Evolutionary conservation across 2,888 invertebrate species (phyloP), one percentile per base, ranked within the genome.

Genomic region (Synergus gifuensis): DNA sequence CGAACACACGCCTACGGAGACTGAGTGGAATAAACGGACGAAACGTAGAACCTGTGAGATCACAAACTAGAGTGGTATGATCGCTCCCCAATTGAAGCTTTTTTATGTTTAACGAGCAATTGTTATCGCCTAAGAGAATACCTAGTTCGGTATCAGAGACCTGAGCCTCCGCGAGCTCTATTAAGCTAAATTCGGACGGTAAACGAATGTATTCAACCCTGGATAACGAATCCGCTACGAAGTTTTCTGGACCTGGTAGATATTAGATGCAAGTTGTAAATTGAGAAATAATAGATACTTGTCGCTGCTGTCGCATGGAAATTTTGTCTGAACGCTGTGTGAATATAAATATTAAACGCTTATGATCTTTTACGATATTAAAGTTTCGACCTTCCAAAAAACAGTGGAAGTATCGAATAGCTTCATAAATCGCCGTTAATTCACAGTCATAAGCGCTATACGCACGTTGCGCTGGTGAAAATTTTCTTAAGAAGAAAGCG

Each of bases 201-300:
- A 76, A 9, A 0, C 54, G 36, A 22, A 76, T 2, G 0, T 54
- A 28, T 3, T 64, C 40, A 1, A 64, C 64, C 12, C 77, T 62
- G 0, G 82, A 79, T 1, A 79, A 54, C 1, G 78, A 36, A 46
- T 82, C 79, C 2, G 82, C 79, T 2, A 79, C 79, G 0, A 82
- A 44, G 62, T 82, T 82, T 8, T 76, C 76, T 1, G 44, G 1
- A 0, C 82, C 82, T 2, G 54, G 14, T 8, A 82, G 1, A 49
- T 80, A 76, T 54, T 63, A 63, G 3, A 80, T 79, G 1, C 16
- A 14, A 3, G 82, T 80, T 0, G 80, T 46, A 28, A 66, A 80
- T 49, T 79, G 76, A 1, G 69, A 63, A 12, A 82, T 64, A 28
- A 36, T 77, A 2, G 66, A 60, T 4, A 82, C 66, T 28, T 80